Conservation (phyloP, 2,113 vertebrate species). For the Pseudonaja textilis region DNA sequence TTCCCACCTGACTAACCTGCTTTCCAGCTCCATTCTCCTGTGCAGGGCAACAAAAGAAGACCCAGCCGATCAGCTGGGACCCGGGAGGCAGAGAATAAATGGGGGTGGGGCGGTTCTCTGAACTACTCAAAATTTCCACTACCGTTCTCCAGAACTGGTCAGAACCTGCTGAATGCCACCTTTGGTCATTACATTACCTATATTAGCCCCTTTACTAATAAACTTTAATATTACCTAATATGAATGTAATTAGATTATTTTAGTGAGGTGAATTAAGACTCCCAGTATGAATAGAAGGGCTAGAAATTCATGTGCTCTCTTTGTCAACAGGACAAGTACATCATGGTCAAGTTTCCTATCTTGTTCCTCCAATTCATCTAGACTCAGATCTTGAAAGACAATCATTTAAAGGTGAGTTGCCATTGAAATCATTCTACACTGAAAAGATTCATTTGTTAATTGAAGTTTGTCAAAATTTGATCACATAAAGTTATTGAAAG, state of each 20-base stretch:
- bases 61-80: too few species aligned
- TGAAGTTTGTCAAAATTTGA: neutral
- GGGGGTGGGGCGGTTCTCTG: too few species aligned
- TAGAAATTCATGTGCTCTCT: slow-evolving; percentile 49
- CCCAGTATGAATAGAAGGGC: slow-evolving; percentile 22
- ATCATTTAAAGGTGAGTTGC: slow-evolving; percentile 71
- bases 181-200: neutral
- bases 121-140: too few species aligned
- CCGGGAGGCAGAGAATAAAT: too few species aligned
- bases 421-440: neutral
- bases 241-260: neutral
- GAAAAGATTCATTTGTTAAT: neutral
- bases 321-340: slow-evolving; percentile 74
- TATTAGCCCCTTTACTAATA: neutral
- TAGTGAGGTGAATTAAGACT: neutral
- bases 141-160: too few species aligned
- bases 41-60: too few species aligned
- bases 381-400: slow-evolving; percentile 75
- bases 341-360: slow-evolving; percentile 77
- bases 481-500: neutral
- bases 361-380: slow-evolving; percentile 75
- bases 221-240: neutral
- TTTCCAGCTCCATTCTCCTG: too few species aligned
- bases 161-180: too few species aligned
- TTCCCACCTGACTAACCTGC: too few species aligned